phyloP scores from a whole-genome alignment of 2,888 invertebrate species.

The Lissonota sp. region DNA sequence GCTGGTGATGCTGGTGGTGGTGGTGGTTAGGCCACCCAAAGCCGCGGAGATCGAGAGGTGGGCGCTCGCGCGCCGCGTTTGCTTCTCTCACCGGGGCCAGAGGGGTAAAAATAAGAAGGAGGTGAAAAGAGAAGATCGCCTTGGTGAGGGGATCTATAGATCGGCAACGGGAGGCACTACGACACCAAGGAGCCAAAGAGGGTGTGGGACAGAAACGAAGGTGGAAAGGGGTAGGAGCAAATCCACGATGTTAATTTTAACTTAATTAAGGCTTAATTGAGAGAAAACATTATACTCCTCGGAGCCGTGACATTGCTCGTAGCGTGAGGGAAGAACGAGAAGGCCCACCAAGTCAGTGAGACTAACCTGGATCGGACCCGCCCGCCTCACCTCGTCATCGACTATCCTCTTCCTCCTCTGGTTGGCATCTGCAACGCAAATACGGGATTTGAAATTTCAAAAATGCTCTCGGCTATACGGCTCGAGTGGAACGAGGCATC shows the following conservation, averaged over 20 bases:
- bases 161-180: slow-evolving; percentile 29
- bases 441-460: slow-evolving; percentile 84
- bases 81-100: slow-evolving; percentile 37
- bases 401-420: slow-evolving; percentile 19
- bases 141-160: slow-evolving; percentile 41
- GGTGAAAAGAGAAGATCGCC: slow-evolving; percentile 51
- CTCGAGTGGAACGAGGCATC: slow-evolving; percentile 68
- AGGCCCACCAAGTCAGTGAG: slow-evolving; percentile 53
- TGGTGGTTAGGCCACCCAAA: slow-evolving; percentile 82
- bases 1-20: slow-evolving; percentile 75
- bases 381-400: slow-evolving; percentile 11
- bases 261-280: slow-evolving; percentile 84
- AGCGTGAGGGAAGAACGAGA: slow-evolving; percentile 60
- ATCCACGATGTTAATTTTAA: slow-evolving; percentile 84
- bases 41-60: slow-evolving; percentile 79
- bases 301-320: slow-evolving; percentile 80
- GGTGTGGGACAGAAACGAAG: slow-evolving; percentile 35
- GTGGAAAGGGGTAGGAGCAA: slow-evolving; percentile 73
- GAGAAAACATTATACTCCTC: slow-evolving; percentile 83
- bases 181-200: slow-evolving; percentile 36
- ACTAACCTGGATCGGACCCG: slow-evolving; percentile 41
- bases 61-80: slow-evolving; percentile 61
- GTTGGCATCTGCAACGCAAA: slow-evolving; percentile 82
- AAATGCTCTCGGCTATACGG: slow-evolving; percentile 75
- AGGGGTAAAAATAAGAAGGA: slow-evolving; percentile 57